Evolutionary conservation across 2,113 vertebrate species (phyloP).

Genomic region (Gnathonemus echidnorhynchus): DNA sequence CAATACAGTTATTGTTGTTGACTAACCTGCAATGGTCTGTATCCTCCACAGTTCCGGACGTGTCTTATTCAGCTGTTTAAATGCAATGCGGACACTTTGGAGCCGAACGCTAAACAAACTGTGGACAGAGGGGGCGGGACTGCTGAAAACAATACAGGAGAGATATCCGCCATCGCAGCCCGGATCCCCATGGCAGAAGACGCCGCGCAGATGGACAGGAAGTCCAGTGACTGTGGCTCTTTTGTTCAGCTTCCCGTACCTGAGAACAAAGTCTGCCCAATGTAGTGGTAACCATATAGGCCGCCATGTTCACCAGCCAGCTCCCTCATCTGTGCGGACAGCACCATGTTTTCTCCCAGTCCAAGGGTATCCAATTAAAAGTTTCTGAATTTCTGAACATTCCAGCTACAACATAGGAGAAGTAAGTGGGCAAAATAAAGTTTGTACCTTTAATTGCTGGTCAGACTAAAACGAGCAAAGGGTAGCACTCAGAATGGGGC

Average conservation of each 20-base stretch:
- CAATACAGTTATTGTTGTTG: neutral
- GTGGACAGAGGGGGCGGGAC: slow-evolving; percentile 50
- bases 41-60: slow-evolving; percentile 68
- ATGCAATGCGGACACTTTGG: slow-evolving; percentile 41
- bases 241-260: slow-evolving; percentile 55
- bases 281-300: slow-evolving; percentile 35
- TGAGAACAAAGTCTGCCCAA: slow-evolving; percentile 65
- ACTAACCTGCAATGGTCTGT: neutral
- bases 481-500: neutral
- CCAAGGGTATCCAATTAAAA: neutral
- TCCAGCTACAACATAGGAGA: neutral
- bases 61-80: slow-evolving; percentile 71
- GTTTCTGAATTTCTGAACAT: neutral
- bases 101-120: slow-evolving; percentile 52
- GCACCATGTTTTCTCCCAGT: neutral
- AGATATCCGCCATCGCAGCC: slow-evolving; percentile 60
- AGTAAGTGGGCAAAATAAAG: neutral
- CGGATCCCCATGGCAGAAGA: slow-evolving; percentile 38
- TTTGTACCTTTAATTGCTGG: neutral
- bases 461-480: neutral
- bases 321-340: neutral
- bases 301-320: neutral
- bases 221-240: slow-evolving; percentile 47
- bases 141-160: slow-evolving; percentile 55
- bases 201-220: slow-evolving; percentile 46